Conservation (phyloP, 1,140 invertebrate genomes). For the Ips typographus region DNA sequence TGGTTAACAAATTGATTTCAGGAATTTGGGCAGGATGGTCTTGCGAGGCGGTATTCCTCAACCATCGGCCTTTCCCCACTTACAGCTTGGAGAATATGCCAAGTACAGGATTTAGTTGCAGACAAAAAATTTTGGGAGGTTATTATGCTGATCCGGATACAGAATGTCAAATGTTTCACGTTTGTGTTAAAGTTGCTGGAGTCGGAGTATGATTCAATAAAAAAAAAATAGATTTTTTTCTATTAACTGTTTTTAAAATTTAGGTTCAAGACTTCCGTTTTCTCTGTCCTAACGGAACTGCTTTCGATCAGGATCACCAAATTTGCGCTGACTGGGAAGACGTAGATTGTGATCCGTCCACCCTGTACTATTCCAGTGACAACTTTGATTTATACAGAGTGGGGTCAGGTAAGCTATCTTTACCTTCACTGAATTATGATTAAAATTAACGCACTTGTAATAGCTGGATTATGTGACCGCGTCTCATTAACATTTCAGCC, state of each 20-base stretch:
- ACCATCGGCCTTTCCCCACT: constrained; percentile 63
- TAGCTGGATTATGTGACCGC: constrained; percentile 4
- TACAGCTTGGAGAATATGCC: constrained; percentile 81
- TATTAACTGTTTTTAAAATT: background rate
- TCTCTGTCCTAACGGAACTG: constrained; percentile 87
- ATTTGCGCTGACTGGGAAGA: constrained; percentile 90
- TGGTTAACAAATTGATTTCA: constrained; percentile 29
- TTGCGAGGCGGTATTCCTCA: constrained; percentile 44
- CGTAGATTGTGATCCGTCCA: constrained; percentile 78
- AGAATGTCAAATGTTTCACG: constrained; percentile 90
- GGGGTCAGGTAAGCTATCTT: constrained; percentile 62
- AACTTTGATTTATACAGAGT: constrained; percentile 81
- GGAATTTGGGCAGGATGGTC: constrained; percentile 44
- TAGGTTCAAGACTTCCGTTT: constrained; percentile 81
- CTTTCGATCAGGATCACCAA: constrained; percentile 90
- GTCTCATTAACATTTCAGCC: constrained; percentile 25
- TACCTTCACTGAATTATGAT: background rate
- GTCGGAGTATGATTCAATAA: constrained; percentile 59
- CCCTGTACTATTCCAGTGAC: constrained; percentile 77
- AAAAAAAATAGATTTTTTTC: background rate
- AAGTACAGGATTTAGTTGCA: constrained; percentile 81
- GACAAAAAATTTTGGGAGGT: constrained; percentile 83
- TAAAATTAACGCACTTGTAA: constrained; percentile 22
- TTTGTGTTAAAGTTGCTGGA: constrained; percentile 81
- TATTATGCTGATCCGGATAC: constrained; percentile 91